Evolutionary conservation across 2,888 invertebrate genomes (phyloP), one percentile per base, ranked within the genome.

Genomic region (Geophilus truncorum): DNA sequence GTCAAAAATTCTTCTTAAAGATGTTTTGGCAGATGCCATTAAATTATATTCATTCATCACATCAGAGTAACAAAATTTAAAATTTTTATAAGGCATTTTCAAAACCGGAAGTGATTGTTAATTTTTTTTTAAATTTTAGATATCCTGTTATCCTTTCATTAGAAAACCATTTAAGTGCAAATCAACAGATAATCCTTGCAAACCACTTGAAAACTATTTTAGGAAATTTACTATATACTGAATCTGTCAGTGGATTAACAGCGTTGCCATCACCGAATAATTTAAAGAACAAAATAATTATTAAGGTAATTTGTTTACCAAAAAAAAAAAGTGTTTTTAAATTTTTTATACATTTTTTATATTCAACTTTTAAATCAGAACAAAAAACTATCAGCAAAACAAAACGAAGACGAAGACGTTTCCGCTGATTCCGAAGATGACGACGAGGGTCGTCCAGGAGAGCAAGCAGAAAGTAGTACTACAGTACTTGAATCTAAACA

Each of bases 81-180:
- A n/a, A n/a, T n/a, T n/a, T n/a, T n/a, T n/a, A n/a, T n/a, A n/a
- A n/a, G n/a, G n/a, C n/a, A n/a, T n/a, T n/a, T n/a, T n/a, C n/a
- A n/a, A n/a, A n/a, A n/a, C n/a, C n/a, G n/a, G n/a, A n/a, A n/a
- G n/a, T n/a, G n/a, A n/a, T n/a, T n/a, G n/a, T n/a, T n/a, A n/a
- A 2, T 77, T n/a, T 4, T 21, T 23, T 77, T 77, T 32, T 10
- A 23, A 5, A 21, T 62, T 62, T 23, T 80, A 84, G 84, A 76
- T 88, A 86, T 83, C 88, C 88, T 3, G 83, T 90, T 15, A 89
- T 90, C 79, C 85, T 90, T n/a, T 89, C 89, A 1, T 84, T 90
- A 34, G 90, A 90, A 84, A 89, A 89, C 84, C 89, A 90, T 82
- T 88, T 89, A 80, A 57, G 79, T 18, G 6, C 62, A 57, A 70